Evolutionary conservation across 1,140 invertebrate species (phyloP).

Genomic region (Drosophila murphyi): DNA sequence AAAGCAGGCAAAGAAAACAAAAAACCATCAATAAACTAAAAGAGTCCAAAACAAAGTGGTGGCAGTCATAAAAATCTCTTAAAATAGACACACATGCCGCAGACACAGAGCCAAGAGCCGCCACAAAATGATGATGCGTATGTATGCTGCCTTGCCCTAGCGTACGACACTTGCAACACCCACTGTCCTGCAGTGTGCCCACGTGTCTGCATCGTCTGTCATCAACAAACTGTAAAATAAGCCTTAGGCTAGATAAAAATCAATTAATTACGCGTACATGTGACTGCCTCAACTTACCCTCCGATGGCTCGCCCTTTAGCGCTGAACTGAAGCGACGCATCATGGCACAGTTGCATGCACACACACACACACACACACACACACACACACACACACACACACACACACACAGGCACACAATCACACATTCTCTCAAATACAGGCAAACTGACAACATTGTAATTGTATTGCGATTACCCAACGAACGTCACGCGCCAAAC

Average conservation of each 20-base stretch:
- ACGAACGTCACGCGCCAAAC: slow-evolving; percentile 80
- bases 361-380: neutral
- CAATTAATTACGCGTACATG: slow-evolving; percentile 84
- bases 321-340: slow-evolving; percentile 45
- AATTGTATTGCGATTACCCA: slow-evolving; percentile 82
- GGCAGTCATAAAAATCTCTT: slow-evolving; percentile 67
- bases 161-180: neutral
- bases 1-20: slow-evolving; percentile 4
- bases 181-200: slow-evolving; percentile 9
- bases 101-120: slow-evolving; percentile 6
- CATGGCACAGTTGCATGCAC: slow-evolving; percentile 28
- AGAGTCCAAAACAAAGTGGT: slow-evolving; percentile 35
- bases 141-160: neutral
- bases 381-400: slow-evolving; percentile 24
- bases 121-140: slow-evolving; percentile 20
- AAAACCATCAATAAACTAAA: slow-evolving; percentile 2
- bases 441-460: slow-evolving; percentile 69
- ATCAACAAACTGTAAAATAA: slow-evolving; percentile 84
- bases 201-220: slow-evolving; percentile 78
- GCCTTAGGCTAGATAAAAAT: slow-evolving; percentile 84
- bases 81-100: slow-evolving; percentile 56
- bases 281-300: slow-evolving; percentile 47
- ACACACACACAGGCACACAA: slow-evolving; percentile 24
- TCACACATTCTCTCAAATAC: slow-evolving; percentile 13
- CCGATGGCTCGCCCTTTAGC: slow-evolving; percentile 20